phyloP scores from a whole-genome alignment of 2,113 vertebrate genomes.

The Pipa parva region DNA sequence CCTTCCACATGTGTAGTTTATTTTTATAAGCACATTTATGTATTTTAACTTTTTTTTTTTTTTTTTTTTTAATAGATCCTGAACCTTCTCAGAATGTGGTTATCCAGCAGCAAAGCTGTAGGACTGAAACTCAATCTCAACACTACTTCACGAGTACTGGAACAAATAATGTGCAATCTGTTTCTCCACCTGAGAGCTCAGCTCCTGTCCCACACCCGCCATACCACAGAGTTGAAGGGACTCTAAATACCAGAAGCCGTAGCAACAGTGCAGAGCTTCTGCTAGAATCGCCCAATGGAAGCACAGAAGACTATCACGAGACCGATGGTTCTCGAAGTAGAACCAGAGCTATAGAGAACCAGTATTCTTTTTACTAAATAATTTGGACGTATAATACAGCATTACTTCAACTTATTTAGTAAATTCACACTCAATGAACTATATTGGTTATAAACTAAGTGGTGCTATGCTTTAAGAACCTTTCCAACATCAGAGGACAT shows the following conservation, averaged over 20 bases:
- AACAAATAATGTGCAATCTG: constrained; percentile 44
- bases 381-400: not conserved
- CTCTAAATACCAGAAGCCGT: constrained; percentile 63
- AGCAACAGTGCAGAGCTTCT: constrained; percentile 84
- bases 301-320: constrained; percentile 78
- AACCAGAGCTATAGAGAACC: constrained; percentile 89
- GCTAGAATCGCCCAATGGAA: constrained; percentile 65
- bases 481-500: not conserved
- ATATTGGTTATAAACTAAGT: constrained; percentile 14
- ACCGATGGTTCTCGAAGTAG: constrained; percentile 72
- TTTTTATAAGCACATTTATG: too few species aligned
- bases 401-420: not conserved
- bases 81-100: constrained; percentile 51
- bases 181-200: constrained; percentile 50
- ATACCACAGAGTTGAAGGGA: constrained; percentile 57
- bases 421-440: not conserved
- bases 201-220: constrained; percentile 43
- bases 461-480: not conserved
- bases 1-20: too few species aligned
- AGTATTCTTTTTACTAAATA: constrained; percentile 93
- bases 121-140: constrained; percentile 66
- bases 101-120: constrained; percentile 65
- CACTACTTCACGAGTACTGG: constrained; percentile 74
- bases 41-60: too few species aligned
- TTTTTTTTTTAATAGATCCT: constrained; percentile 55